These are phyloP conservation scores for Agrilus planipennis DNA, from an alignment of 1,140 invertebrate species.

Conservation along the genomic window DNA sequence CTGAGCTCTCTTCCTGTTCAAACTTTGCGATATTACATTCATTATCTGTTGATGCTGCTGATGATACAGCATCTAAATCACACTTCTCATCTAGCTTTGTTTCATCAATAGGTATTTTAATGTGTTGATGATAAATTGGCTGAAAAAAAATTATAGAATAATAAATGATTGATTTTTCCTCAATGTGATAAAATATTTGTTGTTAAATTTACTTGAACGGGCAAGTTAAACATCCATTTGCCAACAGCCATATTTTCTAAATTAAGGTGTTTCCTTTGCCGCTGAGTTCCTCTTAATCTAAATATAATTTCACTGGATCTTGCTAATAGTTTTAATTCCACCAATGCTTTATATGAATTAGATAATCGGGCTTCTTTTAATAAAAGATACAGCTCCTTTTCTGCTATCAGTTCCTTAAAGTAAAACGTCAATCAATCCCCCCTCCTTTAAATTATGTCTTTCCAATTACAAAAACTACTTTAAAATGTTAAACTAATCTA, in stretches of 20 bases:
- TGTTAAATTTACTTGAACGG: not conserved
- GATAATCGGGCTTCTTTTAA: constrained; percentile 3
- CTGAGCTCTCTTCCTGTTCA: no score
- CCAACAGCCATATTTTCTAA: not conserved
- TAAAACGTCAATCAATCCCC: no score
- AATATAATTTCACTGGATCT: constrained; percentile 7
- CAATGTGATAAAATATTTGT: no score
- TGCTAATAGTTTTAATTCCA: constrained; percentile 6
- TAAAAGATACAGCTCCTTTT: constrained; percentile 1
- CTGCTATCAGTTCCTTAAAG: not conserved
- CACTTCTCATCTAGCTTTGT: no score
- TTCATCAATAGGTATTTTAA: no score
- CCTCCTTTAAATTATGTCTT: no score
- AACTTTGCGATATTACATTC: no score
- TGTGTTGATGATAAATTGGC: not conserved
- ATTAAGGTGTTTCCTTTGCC: not conserved
- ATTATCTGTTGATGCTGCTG: no score
- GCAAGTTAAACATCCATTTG: not conserved
- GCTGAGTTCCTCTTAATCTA: constrained; percentile 4
- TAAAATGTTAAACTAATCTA: not conserved
- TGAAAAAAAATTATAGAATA: not conserved
- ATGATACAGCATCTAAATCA: no score
- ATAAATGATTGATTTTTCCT: not conserved
- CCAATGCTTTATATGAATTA: constrained; percentile 4
- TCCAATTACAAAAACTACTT: no score